Base-by-base conservation (phyloP, 2,113 vertebrate genomes). In the Sminthopsis crassicaudata region DNA sequence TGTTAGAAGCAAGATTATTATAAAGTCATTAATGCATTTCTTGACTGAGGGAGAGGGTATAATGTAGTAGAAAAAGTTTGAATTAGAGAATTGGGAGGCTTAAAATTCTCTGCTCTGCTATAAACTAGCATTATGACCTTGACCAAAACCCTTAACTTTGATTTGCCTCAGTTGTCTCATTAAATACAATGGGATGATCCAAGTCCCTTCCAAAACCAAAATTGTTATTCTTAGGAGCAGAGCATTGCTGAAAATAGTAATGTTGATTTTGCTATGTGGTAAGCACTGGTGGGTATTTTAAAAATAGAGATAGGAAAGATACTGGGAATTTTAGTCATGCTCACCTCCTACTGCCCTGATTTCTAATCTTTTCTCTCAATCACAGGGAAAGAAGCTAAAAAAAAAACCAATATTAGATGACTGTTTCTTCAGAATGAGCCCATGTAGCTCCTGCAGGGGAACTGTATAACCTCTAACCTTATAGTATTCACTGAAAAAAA, bases 371-470 rank as follows among this genome's bases (percentile, higher is more conserved):
- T 96, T 30, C 12, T 93, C 94, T 96, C 84, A 92, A 92, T 96
- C 92, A 95, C 96, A 91, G 92, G 23, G 96, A 93, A 96, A 95
- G 60, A 95, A 96, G 46, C 27, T 2, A 10, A 88, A 92, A 93
- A 2, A 57, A 42, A 96, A 92, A 52, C 67, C 67, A 84, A 84
- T n/a, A 84, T 92, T 90, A 53, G 67, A 92, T 84, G 76, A 48
- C 76, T 94, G 92, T 97, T 95, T 97, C 52, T 92, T 95, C 84
- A 42, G 8, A 93, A 12, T 84, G 88, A 95, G 93, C 24, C 60
- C 2, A 2, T 55, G 9, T 9, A 76, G 24, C 92, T 95, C 46
- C 95, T 96, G 94, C 48, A 24, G 90, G 88, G 26, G 36, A 96
- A 91, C 8, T 19, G 57, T 88, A 84, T 84, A 53, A 96, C 93